Evolutionary conservation across 2,888 invertebrate species (phyloP).

Genomic region (Trissolcus japonicus): DNA sequence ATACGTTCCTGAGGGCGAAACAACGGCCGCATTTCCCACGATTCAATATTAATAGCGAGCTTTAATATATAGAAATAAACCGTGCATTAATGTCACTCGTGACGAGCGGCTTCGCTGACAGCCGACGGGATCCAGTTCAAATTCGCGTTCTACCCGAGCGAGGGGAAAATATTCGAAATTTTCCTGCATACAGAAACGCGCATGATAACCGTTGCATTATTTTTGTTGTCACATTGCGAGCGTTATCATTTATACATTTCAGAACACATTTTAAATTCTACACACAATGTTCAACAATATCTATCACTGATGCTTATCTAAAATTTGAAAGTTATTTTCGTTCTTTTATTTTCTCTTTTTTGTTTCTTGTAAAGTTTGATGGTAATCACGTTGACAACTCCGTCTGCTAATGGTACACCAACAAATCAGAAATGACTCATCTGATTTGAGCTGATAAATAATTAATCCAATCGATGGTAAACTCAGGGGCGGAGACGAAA

Average conservation of each 20-base stretch:
- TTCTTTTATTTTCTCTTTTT: no score
- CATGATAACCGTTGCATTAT: conserved; percentile 1
- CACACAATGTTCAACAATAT: no score
- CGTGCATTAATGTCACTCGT: conserved; percentile 32
- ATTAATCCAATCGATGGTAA: conserved; percentile 13
- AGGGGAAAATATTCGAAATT: conserved; percentile 16
- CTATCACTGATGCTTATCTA: no score
- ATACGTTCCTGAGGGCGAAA: conserved; percentile 11
- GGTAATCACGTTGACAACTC: no score
- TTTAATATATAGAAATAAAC: conserved; percentile 19
- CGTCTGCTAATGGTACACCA: no score
- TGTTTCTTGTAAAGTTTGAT: no score
- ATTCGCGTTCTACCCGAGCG: not conserved
- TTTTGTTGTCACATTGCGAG: not conserved
- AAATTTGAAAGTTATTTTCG: no score
- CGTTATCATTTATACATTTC: no score
- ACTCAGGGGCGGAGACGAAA: conserved; percentile 9
- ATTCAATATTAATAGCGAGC: conserved; percentile 26
- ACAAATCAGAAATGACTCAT: conserved; percentile 12
- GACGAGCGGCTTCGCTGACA: conserved; percentile 20
- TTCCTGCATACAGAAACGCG: not conserved
- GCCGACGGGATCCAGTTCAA: conserved; percentile 7
- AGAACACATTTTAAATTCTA: no score
- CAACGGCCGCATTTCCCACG: conserved; percentile 35
- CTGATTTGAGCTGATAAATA: conserved; percentile 13